A percentile compares a stretch with the other conserved stretches of the same genome.
These are phyloP conservation scores for Cheilosia urbana DNA, from an alignment of 2,888 invertebrate species.

Conservation along the genomic window DNA sequence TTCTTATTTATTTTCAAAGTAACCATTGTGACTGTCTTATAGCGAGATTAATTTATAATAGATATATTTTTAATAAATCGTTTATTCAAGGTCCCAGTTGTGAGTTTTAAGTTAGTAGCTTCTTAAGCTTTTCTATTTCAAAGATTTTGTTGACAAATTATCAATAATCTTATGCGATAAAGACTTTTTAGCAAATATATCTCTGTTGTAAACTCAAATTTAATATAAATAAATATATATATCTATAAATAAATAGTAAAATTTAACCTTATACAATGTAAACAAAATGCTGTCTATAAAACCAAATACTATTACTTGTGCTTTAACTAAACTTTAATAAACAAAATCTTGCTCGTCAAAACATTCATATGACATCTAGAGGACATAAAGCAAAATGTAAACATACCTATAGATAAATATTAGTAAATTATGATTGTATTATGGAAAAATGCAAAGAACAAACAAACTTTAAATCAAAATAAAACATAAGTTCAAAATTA, in stretches of 20 bases:
- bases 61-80: too few relatives aligned
- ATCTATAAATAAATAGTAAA: constrained; percentile 21
- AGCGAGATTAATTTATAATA: too few relatives aligned
- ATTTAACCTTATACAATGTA: constrained; percentile 35
- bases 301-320: constrained; percentile 65
- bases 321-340: constrained; percentile 46
- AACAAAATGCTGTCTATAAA: constrained; percentile 41
- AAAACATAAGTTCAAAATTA: constrained; percentile 25
- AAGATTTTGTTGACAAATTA: constrained; percentile 26
- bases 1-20: background rate
- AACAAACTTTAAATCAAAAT: constrained; percentile 16
- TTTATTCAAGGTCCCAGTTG: constrained; percentile 6
- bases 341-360: constrained; percentile 39
- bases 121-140: background rate
- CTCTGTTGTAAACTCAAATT: constrained; percentile 59
- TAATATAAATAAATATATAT: constrained; percentile 31
- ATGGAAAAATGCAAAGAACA: background rate
- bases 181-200: constrained; percentile 68
- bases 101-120: background rate
- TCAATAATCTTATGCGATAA: constrained; percentile 63
- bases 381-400: constrained; percentile 8
- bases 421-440: constrained; percentile 33
- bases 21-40: too few relatives aligned
- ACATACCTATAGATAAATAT: constrained; percentile 29
- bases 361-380: constrained; percentile 4